These are phyloP conservation scores for Falco berigora DNA, from an alignment of 2,797 vertebrate species.

Conservation along the genomic window DNA sequence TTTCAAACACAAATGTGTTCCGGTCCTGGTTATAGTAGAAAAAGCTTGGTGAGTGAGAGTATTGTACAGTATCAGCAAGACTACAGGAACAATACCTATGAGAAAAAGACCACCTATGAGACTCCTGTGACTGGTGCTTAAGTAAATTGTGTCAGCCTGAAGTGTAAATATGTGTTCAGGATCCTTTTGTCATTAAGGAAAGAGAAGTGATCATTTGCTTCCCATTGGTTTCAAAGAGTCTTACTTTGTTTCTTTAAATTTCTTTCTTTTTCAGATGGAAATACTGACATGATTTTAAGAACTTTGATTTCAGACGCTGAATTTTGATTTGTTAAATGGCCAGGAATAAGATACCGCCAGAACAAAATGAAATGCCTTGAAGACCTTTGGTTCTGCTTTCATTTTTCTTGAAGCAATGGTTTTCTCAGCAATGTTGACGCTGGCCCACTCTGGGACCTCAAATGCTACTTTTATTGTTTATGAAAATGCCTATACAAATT, in stretches of 20 bases:
- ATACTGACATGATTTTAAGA: conserved; percentile 57
- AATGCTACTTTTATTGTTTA: conserved; percentile 76
- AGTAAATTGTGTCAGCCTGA: neutral
- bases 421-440: conserved; percentile 74
- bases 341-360: conserved; percentile 42
- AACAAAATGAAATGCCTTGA: conserved; percentile 63
- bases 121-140: neutral
- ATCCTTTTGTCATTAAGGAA: neutral
- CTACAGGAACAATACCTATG: neutral
- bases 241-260: neutral
- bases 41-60: neutral
- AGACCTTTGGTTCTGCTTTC: conserved; percentile 26
- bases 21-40: neutral
- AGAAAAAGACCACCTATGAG: neutral
- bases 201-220: neutral
- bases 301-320: conserved; percentile 25
- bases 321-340: conserved; percentile 25
- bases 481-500: conserved; percentile 77
- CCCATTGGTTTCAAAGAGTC: neutral
- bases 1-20: neutral
- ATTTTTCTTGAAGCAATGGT: conserved; percentile 78
- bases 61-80: neutral
- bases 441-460: conserved; percentile 72
- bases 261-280: conserved; percentile 64
- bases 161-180: neutral